Evolutionary conservation across 53 echinoderm and acorn worm species (phyloP), one percentile per base, ranked within the genome.

Genomic region (Stichopus horrens): DNA sequence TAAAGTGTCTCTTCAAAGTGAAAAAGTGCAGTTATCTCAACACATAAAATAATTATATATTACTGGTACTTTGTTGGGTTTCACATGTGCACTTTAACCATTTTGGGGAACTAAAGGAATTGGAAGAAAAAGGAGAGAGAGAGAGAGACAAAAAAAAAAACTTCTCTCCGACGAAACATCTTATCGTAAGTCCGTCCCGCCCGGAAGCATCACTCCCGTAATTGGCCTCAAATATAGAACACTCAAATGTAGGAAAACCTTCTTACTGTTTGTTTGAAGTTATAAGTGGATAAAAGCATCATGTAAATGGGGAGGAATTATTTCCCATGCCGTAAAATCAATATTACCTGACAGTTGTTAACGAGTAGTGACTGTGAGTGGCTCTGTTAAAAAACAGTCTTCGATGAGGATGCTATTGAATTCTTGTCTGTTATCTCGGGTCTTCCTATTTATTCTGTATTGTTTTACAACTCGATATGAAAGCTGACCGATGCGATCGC

Each of bases 151-250:
- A 37, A 37, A 37, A 37, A 37, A 0, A 59, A 11, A 59, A 59
- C 59, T 8, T n/a, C 18, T 71, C 71, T 20, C 19, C 71, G 71
- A 18, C 71, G 19, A 71, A 71, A 71, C 71, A 71, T 71, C 71
- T 71, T 71, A 71, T 71, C n/a, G 57, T 56, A 81, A 81, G 81
- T 81, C 81, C 81, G 22, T 53, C 55, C 81, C 57, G 22, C 79
- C 81, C 81, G 81, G 81, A 81, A 81, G 81, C 57, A 81, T 81
- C 81, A 81, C 58, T 81, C 81, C 81, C 81, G 81, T 81, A 81
- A 81, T 81, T 81, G 81, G 81, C 81, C 81, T 81, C 81, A 81
- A 81, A 81, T 81, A 81, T 81, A 81, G 81, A 81, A 81, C 81
- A 81, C 81, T 81, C 81, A 57, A 57, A 81, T 58, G 81, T 20